Base-by-base conservation (phyloP, 2,113 vertebrate genomes). In the Microcebus lehilahytsara region DNA sequence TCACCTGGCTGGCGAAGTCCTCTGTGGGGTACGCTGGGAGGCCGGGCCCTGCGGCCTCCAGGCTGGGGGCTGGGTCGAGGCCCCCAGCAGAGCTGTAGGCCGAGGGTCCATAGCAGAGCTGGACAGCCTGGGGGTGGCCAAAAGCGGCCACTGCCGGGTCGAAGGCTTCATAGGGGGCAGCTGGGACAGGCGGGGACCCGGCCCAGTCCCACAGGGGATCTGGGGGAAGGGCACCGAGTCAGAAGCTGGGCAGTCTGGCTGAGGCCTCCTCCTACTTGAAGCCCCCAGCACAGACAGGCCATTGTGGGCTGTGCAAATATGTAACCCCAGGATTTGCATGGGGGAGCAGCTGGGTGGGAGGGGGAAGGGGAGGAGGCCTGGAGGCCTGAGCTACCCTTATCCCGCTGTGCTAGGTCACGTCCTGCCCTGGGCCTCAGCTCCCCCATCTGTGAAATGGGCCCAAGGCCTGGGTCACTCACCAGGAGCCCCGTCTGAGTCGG, bases 1-100 rank as follows among this genome's bases (percentile, higher is more conserved):
- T 98, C 88, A 98, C 98, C 98, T 98, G 98, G 56, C 92, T 60
- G 4, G 90, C 22, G 58, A 98, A 98, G 14, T 98, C 96, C 12
- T 98, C 98, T 0, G 85, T 81, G 32, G 96, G 91, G 42, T 98
- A 95, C 0, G 83, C 46, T 4, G 96, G 96, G 81, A 97, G 97
- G 11, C 85, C 51, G 0, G 93, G 94, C 14, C 87, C 92, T 0
- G 93, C 56, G 30, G 80, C 89, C n/a, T 98, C 98, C 46, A 98
- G 75, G 86, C 62, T 97, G 86, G 97, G 93, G 32, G 84, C 16
- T 0, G 80, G 46, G 12, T 98, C 97, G 1, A 97, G 92, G 40
- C 51, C 71, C 56, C 97, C 98, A 6, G 25, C 3, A 7, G 95
- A 78, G 87, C 79, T 97, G 79, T 98, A 98, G 67, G 93, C 23